A percentile compares a stretch with the other conserved stretches of the same genome.
These are phyloP conservation scores for Apodemia zela DNA, from an alignment of 2,888 invertebrate genomes.

Conservation along the genomic window DNA sequence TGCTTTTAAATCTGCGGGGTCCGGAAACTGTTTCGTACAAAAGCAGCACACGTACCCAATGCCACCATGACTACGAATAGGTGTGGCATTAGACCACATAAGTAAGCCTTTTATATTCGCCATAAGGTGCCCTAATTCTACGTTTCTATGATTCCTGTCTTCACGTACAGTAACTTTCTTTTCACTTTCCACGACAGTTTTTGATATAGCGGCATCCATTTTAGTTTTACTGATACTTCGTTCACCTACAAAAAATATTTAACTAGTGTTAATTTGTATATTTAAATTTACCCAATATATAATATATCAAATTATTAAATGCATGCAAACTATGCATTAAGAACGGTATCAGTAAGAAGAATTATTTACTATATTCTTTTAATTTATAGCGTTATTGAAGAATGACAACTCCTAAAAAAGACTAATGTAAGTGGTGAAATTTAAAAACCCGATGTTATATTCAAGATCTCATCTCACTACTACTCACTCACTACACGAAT, in stretches of 20 bases:
- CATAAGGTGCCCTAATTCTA: constrained; percentile 15
- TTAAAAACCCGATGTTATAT: too few species aligned
- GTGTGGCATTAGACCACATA: constrained; percentile 44
- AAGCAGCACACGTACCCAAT: constrained; percentile 36
- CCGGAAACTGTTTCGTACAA: constrained; percentile 33
- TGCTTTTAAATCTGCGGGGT: constrained; percentile 37
- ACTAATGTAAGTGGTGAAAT: too few species aligned
- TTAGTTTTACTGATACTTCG: not conserved
- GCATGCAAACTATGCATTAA: not conserved
- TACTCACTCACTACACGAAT: too few species aligned
- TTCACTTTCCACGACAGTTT: not conserved
- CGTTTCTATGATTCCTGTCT: not conserved
- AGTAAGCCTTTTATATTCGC: constrained; percentile 4
- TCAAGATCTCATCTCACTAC: too few species aligned
- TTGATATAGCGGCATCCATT: not conserved
- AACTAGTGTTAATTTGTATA: constrained; percentile 20
- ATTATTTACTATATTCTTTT: too few species aligned
- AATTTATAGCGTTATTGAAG: too few species aligned
- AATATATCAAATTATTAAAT: constrained; percentile 36
- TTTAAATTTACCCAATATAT: constrained; percentile 18
- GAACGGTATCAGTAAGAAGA: too few species aligned
- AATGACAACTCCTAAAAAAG: too few species aligned
- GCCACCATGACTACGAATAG: constrained; percentile 38
- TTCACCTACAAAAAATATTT: constrained; percentile 6
- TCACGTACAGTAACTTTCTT: not conserved